Evolutionary conservation across 2,888 invertebrate species (phyloP).

Genomic region (Allygus modestus): DNA sequence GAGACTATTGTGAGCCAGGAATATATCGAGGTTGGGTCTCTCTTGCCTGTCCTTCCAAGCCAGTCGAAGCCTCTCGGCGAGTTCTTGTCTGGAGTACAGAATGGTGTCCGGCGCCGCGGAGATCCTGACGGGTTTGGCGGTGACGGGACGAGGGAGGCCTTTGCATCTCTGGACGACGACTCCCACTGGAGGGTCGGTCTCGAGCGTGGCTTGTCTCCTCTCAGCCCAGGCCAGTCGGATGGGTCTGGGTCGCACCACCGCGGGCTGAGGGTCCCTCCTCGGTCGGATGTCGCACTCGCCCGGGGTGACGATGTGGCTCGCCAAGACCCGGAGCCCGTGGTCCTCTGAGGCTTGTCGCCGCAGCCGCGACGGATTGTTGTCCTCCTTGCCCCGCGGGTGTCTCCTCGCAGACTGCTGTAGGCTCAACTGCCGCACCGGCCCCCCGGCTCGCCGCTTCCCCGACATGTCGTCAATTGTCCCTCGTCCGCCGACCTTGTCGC

Average conservation of each 20-base stretch:
- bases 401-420: conserved; percentile 65
- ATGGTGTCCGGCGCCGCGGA: conserved; percentile 61
- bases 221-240: conserved; percentile 57
- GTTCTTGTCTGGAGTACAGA: conserved; percentile 74
- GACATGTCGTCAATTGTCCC: conserved; percentile 40
- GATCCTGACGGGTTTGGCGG: conserved; percentile 49
- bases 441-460: conserved; percentile 56
- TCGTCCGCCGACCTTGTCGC: conserved; percentile 13
- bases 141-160: conserved; percentile 61
- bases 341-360: conserved; percentile 57
- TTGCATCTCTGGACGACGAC: conserved; percentile 64
- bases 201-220: conserved; percentile 33
- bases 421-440: conserved; percentile 66
- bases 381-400: conserved; percentile 64
- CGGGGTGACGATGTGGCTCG: conserved; percentile 50
- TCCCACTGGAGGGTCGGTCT: conserved; percentile 24
- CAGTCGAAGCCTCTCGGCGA: conserved; percentile 75
- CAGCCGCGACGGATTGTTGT: conserved; percentile 62
- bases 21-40: conserved; percentile 73
- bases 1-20: conserved; percentile 77
- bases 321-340: conserved; percentile 54
- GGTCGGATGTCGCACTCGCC: conserved; percentile 9
- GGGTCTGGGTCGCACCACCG: conserved; percentile 50
- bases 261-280: conserved; percentile 39
- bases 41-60: conserved; percentile 76